Evolutionary conservation across 2,888 invertebrate species (phyloP).

Genomic region (Branchinecta sandiegonensis): DNA sequence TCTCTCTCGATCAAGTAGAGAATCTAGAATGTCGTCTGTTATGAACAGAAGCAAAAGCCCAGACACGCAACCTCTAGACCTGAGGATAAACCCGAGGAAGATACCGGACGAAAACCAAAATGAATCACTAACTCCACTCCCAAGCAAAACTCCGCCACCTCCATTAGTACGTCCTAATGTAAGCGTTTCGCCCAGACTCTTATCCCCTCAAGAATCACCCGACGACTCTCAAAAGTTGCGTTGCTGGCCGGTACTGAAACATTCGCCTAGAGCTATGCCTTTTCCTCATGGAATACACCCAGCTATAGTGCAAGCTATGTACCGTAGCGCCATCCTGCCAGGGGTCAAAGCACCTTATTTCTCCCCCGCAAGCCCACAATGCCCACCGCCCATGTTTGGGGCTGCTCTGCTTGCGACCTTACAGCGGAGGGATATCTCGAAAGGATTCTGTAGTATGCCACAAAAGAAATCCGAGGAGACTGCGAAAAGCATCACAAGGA

Average conservation of each 20-base stretch:
- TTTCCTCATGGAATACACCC: slow-evolving; percentile 74
- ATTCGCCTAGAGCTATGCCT: slow-evolving; percentile 40
- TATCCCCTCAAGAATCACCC: slow-evolving; percentile 21
- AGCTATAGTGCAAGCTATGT: slow-evolving; percentile 57
- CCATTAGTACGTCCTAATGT: slow-evolving; percentile 27
- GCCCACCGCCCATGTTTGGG: not conserved
- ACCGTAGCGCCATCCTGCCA: slow-evolving; percentile 37
- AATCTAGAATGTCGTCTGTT: slow-evolving; percentile 24
- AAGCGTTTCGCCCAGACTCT: slow-evolving; percentile 16
- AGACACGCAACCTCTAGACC: slow-evolving; percentile 20
- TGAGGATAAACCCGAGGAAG: slow-evolving; percentile 18
- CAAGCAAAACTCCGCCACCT: slow-evolving; percentile 26
- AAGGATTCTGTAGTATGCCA: not conserved
- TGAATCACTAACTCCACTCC: not conserved
- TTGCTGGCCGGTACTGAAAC: slow-evolving; percentile 30
- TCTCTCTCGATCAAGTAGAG: slow-evolving; percentile 26
- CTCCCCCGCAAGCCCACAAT: not conserved
- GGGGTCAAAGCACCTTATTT: not conserved
- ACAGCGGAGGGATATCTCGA: not conserved
- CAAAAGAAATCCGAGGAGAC: not conserved
- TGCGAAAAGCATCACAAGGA: too few relatives aligned
- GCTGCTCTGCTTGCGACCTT: not conserved
- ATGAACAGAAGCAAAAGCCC: slow-evolving; percentile 16
- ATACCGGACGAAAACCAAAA: slow-evolving; percentile 18
- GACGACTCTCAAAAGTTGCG: slow-evolving; percentile 22